These are phyloP conservation scores for Acipenser oxyrinchus DNA, from an alignment of 2,797 vertebrate genomes.

Conservation along the genomic window DNA sequence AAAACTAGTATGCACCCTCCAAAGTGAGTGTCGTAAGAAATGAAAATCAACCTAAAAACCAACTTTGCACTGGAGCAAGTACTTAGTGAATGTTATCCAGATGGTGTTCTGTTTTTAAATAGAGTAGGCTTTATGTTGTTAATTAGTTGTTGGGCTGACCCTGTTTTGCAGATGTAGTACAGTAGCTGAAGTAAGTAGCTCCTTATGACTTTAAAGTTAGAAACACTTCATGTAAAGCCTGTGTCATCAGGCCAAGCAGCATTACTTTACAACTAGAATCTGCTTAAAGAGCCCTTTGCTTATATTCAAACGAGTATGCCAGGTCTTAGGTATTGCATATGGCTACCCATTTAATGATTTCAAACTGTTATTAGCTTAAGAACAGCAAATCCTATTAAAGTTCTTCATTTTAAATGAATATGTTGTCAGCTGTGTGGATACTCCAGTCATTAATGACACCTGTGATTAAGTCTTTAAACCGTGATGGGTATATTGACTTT, in stretches of 20 bases:
- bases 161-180: too few species aligned
- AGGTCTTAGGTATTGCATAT: conserved; percentile 12
- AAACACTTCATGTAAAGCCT: not conserved
- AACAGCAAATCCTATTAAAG: conserved; percentile 71
- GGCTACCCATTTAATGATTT: conserved; percentile 29
- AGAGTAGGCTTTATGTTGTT: too few species aligned
- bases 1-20: too few species aligned
- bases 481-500: conserved; percentile 20
- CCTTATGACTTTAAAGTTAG: too few species aligned
- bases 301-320: conserved; percentile 19
- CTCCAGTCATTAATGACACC: conserved; percentile 43
- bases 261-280: not conserved
- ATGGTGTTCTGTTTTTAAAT: too few species aligned
- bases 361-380: conserved; percentile 65
- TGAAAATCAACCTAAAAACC: too few species aligned
- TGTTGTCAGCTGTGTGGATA: conserved; percentile 54
- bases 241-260: not conserved
- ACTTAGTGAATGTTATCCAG: too few species aligned
- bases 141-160: too few species aligned
- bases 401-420: conserved; percentile 68
- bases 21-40: too few species aligned
- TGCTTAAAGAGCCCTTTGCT: conserved; percentile 15
- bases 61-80: too few species aligned
- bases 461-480: conserved; percentile 28
- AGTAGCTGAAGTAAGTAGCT: too few species aligned